These are phyloP conservation scores for Brachionus angularis DNA, from an alignment of 1,140 invertebrate species.

Conservation along the genomic window DNA sequence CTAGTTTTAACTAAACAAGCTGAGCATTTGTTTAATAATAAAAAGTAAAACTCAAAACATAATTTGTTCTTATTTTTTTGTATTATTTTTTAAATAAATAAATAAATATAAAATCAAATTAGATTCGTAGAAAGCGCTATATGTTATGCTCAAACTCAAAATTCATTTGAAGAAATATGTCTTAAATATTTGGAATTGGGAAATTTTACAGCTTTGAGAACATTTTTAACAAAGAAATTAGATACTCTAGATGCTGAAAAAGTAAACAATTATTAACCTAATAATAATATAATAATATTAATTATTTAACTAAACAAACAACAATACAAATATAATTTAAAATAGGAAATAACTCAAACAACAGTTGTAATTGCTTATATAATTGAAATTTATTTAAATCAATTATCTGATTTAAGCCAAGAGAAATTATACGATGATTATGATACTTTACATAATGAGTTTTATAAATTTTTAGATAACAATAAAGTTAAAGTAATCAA, in stretches of 20 bases:
- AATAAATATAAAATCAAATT: conserved; percentile 12
- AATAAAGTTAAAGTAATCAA: conserved; percentile 52
- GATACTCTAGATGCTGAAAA: conserved; percentile 50
- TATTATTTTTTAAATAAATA: conserved; percentile 20
- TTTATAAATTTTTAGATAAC: conserved; percentile 58
- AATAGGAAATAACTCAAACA: conserved; percentile 66
- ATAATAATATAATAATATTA: too few species aligned
- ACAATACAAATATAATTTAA: too few species aligned
- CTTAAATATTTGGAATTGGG: conserved; percentile 81
- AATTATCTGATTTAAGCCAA: conserved; percentile 66
- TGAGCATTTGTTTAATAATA: conserved; percentile 74
- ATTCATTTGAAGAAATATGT: conserved; percentile 88
- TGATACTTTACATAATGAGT: conserved; percentile 70
- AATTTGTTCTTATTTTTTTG: conserved; percentile 44
- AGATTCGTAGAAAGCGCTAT: conserved; percentile 76
- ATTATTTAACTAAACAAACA: too few species aligned
- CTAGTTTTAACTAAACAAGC: conserved; percentile 81
- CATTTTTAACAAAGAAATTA: conserved; percentile 69
- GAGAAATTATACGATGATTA: conserved; percentile 63
- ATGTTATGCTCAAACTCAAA: conserved; percentile 78
- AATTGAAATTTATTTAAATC: conserved; percentile 80
- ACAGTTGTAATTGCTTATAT: conserved; percentile 89
- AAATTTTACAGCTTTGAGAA: conserved; percentile 77
- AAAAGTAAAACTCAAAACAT: too few species aligned
- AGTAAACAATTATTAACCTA: neutral